Conservation (phyloP, 1,140 invertebrate species). For the Asobara japonica region DNA sequence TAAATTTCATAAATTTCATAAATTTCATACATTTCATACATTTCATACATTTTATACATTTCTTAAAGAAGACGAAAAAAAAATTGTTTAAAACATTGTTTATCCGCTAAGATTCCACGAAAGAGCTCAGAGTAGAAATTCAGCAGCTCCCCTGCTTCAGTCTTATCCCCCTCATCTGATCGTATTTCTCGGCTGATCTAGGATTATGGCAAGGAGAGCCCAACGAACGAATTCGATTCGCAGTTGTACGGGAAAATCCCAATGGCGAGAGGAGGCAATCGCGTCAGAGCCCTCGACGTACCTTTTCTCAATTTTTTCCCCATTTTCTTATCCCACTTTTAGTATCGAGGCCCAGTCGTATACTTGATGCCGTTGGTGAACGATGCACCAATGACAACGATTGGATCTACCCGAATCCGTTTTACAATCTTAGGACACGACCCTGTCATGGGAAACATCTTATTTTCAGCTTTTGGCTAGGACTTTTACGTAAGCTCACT, state of each 20-base stretch:
- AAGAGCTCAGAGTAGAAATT: not conserved
- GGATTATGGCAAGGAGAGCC: slow-evolving; percentile 27
- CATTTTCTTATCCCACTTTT: not conserved
- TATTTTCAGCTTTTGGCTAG: not conserved
- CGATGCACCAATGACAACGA: not conserved
- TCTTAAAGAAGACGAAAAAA: too few relatives aligned
- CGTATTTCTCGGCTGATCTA: slow-evolving; percentile 34
- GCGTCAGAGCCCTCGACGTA: slow-evolving; percentile 4
- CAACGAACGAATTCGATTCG: slow-evolving; percentile 34
- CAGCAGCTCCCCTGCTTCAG: not conserved
- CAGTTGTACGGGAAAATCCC: slow-evolving; percentile 14
- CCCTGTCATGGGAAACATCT: not conserved
- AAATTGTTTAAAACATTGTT: too few relatives aligned
- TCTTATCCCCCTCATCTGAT: slow-evolving; percentile 1
- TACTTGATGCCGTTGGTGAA: not conserved
- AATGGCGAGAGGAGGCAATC: slow-evolving; percentile 19
- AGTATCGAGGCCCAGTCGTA: not conserved
- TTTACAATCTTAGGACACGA: not conserved
- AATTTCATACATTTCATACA: too few relatives aligned
- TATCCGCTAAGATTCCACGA: too few relatives aligned
- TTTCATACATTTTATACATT: too few relatives aligned
- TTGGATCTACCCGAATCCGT: not conserved
- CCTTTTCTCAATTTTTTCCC: slow-evolving; percentile 8
- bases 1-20: too few relatives aligned
- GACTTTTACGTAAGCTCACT: not conserved